Base-by-base conservation (phyloP, 2,113 vertebrate species). In the Semnornis frantzii region DNA sequence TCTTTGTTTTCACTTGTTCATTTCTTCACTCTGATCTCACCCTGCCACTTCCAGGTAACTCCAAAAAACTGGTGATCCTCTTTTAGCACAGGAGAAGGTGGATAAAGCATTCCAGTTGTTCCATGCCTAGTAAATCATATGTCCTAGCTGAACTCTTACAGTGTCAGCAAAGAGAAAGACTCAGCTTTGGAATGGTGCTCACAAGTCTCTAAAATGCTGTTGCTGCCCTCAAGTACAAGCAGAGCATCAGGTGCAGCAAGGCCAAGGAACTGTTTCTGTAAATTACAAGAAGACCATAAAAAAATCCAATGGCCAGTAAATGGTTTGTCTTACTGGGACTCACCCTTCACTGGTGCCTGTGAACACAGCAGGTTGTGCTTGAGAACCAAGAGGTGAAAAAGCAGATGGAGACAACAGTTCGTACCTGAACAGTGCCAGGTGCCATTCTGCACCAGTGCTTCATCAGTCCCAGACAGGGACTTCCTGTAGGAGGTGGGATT, bases 361-460 rank as follows among this genome's bases (percentile, higher is more conserved):
- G 93, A 96, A 82, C 94, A 96, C 85, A 95, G 54, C 81, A 89
- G 76, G 72, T 86, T 87, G 88, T 92, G 68, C 78, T 93, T 79
- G 87, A 87, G 46, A 92, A 31, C 55, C 46, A 55, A 37, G 52
- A 77, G 39, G 37, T 4, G 14, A 62, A 72, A 84, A 34, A 87
- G 15, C 30, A 58, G 42, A 50, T 5, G 4, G 62, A 96, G 89
- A 77, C 30, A 52, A 52, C 8, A 87, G 59, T 92, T 66, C 44
- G 77, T 39, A 34, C 75, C 57, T 92, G 70, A 97, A 87, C 72
- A 94, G 68, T 76, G 74, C 60, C 57, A 91, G 91, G 79, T 73
- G 48, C 90, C 37, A 14, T 70, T 88, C 93, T 58, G n/a, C 65
- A n/a, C 19, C 39, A 33, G 27, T n/a, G 58, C 42, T 58, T 18